Base-by-base conservation (phyloP, 2,888 invertebrate species). In the Ecdyonurus torrentis region DNA sequence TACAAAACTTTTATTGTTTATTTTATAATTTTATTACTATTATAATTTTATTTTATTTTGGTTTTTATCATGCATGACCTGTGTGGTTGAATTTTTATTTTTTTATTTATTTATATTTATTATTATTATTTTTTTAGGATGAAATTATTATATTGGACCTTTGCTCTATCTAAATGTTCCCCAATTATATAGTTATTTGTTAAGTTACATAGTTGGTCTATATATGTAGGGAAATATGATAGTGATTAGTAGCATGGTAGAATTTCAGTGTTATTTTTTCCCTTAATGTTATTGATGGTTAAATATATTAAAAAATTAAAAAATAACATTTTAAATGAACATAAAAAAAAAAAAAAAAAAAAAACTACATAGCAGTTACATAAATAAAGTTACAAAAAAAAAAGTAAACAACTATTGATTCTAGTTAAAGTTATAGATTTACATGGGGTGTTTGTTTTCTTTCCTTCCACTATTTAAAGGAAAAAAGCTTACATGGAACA, bases 141-240 rank as follows among this genome's bases (percentile, higher is more conserved):
- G 63, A 62, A 60, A 63, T 65, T 37, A 37, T 37, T 37, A n/a
- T n/a, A 37, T 37, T 37, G 37, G 37, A 37, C 37, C 37, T 37
- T n/a, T 37, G 37, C 15, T 37, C 37, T 37, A 10, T 37, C 37
- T 60, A 23, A 64, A 25, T 25, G 37, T 64, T 52, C 52, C 60
- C 24, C 52, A 60, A 18, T 60, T 59, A 25, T 22, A 22, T 50
- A 10, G 23, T 64, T 52, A 63, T 63, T 63, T 62, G 61, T 61
- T 59, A 63, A 25, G 61, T 64, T 61, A 23, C 25, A 58, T 23
- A 58, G 37, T 58, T 58, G 37, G 53, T 64, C 58, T 23, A 63
- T 63, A 61, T 61, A 58, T 59, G 63, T 62, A 63, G 53, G 37
- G 64, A 63, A 65, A 63, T 58, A 65, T 60, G 60, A 61, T 50